Evolutionary conservation across 2,113 vertebrate species (phyloP), one percentile per base, ranked within the genome.

Genomic region (Poeciliopsis turrubarensis): DNA sequence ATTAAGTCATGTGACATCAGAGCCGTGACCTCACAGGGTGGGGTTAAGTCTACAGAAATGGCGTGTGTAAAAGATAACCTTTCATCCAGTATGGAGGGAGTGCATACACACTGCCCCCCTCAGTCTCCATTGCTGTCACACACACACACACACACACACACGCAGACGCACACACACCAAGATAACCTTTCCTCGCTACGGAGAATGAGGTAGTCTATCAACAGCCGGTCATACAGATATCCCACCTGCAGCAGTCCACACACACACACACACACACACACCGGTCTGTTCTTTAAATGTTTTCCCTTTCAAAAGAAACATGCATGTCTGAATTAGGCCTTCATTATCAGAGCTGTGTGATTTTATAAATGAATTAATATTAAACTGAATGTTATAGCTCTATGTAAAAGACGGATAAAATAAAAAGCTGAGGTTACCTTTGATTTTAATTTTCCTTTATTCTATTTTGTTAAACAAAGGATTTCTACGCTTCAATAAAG

Each of bases 61-160:
- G 77, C 85, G 76, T 90, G 89, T 89, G 78, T 89, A 86, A 88
- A 91, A 92, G 91, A 93, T 94, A 92, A 94, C 94, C 92, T 94
- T 94, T 93, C 83, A 84, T 87, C 74, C 80, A 86, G 87, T 90
- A 80, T 89, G 77, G 65, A 73, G 73, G 70, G 30, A 82, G 82
- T 79, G 80, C 82, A 82, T 74, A 85, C 82, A 89, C 85, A 87
- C 76, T 54, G 30, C 76, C 67, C 65, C 75, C 30, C 68, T 76
- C 65, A 17, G 72, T 87, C 81, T 73, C 69, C 61, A 54, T 69
- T 13, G 72, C 80, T 68, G 78, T 83, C 60, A 69, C 5, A 68
- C 65, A 14, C 89, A 89, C 89, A 90, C 79, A 86, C 87, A n/a
- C n/a, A n/a, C n/a, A n/a, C n/a, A n/a, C n/a, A n/a, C n/a, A n/a